phyloP scores from a whole-genome alignment of 2,888 invertebrate genomes.

The Eupithecia inturbata region DNA sequence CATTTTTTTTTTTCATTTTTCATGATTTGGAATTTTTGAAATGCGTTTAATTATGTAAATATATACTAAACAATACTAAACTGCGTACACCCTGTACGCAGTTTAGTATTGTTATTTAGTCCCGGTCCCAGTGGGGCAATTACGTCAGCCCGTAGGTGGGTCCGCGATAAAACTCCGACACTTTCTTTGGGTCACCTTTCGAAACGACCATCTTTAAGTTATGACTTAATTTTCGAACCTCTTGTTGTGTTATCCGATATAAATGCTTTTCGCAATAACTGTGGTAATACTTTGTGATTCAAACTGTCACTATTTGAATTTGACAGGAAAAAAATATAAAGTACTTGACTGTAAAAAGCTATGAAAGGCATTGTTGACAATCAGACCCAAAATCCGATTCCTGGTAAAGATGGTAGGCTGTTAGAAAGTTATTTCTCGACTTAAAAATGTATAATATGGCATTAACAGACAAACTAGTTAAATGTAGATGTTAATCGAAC shows the following conservation, averaged over 20 bases:
- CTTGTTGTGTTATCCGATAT: slow-evolving; percentile 68
- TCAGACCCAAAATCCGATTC: background rate
- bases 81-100: slow-evolving; percentile 4
- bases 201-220: slow-evolving; percentile 75
- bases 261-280: slow-evolving; percentile 58
- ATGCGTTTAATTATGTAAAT: background rate
- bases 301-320: slow-evolving; percentile 42
- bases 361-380: background rate
- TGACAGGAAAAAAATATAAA: slow-evolving; percentile 35
- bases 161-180: slow-evolving; percentile 67
- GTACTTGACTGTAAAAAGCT: background rate
- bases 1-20: background rate
- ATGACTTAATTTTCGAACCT: slow-evolving; percentile 78
- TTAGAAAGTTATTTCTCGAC: background rate
- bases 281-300: slow-evolving; percentile 59
- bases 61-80: no score
- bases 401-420: background rate
- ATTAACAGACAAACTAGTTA: background rate
- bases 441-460: background rate
- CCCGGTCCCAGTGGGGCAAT: slow-evolving; percentile 59
- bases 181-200: slow-evolving; percentile 65
- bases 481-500: background rate
- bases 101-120: slow-evolving; percentile 25
- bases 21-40: background rate
- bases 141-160: slow-evolving; percentile 79